Percentiles rank a stretch among this genome's conserved stretches.
Evolutionary conservation across 2,113 vertebrate genomes (phyloP).

Genomic region (Grus americana): DNA sequence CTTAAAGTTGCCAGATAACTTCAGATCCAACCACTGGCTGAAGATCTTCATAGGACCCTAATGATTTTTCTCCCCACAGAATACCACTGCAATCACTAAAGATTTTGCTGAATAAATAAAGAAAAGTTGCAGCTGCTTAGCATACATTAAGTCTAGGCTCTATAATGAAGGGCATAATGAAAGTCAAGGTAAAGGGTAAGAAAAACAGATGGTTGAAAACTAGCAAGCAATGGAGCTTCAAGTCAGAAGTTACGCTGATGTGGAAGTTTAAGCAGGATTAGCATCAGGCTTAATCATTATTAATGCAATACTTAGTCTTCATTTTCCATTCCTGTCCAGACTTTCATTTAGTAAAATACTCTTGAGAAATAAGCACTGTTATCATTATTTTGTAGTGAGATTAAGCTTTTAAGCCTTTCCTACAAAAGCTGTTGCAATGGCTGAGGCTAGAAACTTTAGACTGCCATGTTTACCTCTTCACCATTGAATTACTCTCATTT

Average conservation of each 20-base stretch:
- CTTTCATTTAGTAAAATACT: not conserved
- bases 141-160: not conserved
- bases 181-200: not conserved
- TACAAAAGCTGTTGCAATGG: not conserved
- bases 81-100: not conserved
- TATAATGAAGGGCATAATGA: not conserved
- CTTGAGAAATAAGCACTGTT: not conserved
- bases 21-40: not conserved
- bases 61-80: not conserved
- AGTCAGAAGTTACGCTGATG: not conserved
- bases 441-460: not conserved
- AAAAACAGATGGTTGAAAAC: not conserved
- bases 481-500: not conserved
- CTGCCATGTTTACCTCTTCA: not conserved
- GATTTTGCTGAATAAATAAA: not conserved
- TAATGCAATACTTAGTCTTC: conserved; percentile 1
- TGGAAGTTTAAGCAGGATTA: conserved; percentile 21
- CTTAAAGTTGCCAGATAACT: not conserved
- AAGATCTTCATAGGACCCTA: not conserved
- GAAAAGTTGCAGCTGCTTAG: not conserved
- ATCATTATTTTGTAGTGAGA: not conserved
- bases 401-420: not conserved
- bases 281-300: not conserved
- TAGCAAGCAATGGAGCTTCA: not conserved
- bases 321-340: not conserved